These are phyloP conservation scores for Agrilus planipennis DNA, from an alignment of 1,140 invertebrate genomes.

Conservation along the genomic window DNA sequence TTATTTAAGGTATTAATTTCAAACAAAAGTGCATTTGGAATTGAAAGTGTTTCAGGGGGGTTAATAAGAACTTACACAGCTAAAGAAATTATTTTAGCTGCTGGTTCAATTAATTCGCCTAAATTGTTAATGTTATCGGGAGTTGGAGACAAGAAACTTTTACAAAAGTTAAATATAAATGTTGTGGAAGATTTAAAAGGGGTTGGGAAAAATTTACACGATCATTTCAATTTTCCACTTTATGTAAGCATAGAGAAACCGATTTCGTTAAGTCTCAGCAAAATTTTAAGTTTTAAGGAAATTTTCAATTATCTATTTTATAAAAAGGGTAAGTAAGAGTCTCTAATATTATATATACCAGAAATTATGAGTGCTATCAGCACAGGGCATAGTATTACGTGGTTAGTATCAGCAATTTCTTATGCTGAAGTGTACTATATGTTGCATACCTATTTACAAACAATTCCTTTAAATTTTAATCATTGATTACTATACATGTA, in stretches of 20 bases:
- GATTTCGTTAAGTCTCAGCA: slow-evolving; percentile 49
- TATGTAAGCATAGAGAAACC: slow-evolving; percentile 50
- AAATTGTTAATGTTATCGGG: slow-evolving; percentile 18
- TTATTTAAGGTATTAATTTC: no score
- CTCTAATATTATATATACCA: slow-evolving; percentile 10
- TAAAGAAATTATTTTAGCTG: not conserved
- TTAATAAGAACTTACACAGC: not conserved
- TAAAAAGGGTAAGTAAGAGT: slow-evolving; percentile 46
- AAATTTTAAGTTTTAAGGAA: slow-evolving; percentile 43
- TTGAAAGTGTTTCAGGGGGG: no score
- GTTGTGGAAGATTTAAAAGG: slow-evolving; percentile 37
- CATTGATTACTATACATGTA: no score
- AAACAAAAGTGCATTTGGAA: no score
- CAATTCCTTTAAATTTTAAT: no score
- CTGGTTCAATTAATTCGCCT: slow-evolving; percentile 13
- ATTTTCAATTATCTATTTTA: slow-evolving; percentile 48
- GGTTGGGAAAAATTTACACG: slow-evolving; percentile 56
- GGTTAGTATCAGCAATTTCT: no score
- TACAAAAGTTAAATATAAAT: slow-evolving; percentile 15
- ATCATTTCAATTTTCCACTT: slow-evolving; percentile 59
- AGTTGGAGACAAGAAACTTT: not conserved
- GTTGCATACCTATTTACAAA: no score
- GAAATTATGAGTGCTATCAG: no score
- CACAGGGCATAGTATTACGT: no score
- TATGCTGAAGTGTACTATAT: no score